These are phyloP conservation scores for Liasis olivaceus DNA, from an alignment of 2,797 vertebrate genomes.

Conservation along the genomic window DNA sequence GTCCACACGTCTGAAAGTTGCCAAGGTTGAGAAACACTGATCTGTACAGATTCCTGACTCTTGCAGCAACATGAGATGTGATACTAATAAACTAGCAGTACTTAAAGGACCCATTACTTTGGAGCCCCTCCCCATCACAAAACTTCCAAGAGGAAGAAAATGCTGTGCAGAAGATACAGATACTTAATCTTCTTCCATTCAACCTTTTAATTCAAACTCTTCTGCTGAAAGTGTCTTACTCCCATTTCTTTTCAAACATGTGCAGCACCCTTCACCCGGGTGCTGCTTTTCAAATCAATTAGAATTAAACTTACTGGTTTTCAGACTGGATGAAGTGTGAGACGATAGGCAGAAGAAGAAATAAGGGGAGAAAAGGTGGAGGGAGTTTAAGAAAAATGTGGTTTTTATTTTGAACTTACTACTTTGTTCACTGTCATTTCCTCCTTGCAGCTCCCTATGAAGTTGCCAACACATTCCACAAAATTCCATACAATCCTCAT, in stretches of 20 bases:
- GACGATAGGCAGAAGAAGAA: neutral
- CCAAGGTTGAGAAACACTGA: too few species aligned
- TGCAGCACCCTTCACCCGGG: neutral
- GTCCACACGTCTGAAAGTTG: too few species aligned
- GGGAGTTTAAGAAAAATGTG: neutral
- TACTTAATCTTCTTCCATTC: neutral
- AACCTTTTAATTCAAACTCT: neutral
- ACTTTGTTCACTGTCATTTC: neutral
- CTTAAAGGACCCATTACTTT: neutral
- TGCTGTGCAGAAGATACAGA: too few species aligned
- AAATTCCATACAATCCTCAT: neutral
- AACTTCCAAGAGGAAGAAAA: neutral
- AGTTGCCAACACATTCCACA: neutral
- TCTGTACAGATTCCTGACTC: neutral
- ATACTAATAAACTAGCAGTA: neutral
- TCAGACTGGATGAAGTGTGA: neutral
- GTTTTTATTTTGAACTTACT: neutral
- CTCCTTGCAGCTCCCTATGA: neutral
- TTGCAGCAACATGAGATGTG: too few species aligned
- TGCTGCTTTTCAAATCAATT: neutral
- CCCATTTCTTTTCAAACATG: neutral
- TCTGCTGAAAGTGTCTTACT: neutral
- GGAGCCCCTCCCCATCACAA: neutral
- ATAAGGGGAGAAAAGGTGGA: neutral
- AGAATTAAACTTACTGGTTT: neutral